Percentiles rank a stretch among this genome's conserved stretches.
Evolutionary conservation across 1,140 invertebrate species (phyloP).

Genomic region (Vanessa tameamea): DNA sequence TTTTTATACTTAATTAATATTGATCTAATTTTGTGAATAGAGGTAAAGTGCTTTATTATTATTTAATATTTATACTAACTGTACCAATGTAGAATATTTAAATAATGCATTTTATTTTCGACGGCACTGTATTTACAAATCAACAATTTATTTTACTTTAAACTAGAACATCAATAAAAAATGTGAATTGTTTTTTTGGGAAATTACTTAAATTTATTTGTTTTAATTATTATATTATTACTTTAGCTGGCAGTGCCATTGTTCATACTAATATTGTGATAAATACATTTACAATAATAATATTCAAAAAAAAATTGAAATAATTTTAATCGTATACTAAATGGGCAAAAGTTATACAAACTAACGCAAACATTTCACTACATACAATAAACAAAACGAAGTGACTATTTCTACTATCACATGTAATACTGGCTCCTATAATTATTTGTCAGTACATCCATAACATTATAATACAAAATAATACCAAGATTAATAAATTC

Average conservation of each 20-base stretch:
- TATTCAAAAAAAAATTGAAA: constrained; percentile 21
- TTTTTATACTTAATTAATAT: neutral
- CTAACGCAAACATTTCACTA: constrained; percentile 18
- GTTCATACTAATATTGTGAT: constrained; percentile 28
- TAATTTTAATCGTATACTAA: constrained; percentile 31
- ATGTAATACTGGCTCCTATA: constrained; percentile 69
- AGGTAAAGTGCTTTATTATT: neutral
- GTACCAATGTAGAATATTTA: neutral
- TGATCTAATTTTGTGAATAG: neutral
- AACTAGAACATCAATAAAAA: neutral
- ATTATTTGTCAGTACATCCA: constrained; percentile 51
- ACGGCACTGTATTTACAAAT: constrained; percentile 11
- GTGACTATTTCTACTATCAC: constrained; percentile 74
- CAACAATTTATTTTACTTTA: constrained; percentile 1
- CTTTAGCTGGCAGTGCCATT: constrained; percentile 53
- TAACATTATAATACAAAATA: constrained; percentile 59
- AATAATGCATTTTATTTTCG: neutral
- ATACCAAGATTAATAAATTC: constrained; percentile 49
- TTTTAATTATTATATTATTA: constrained; percentile 33
- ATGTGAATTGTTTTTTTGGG: neutral
- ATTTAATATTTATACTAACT: neutral
- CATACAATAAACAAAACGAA: constrained; percentile 33
- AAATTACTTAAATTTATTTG: constrained; percentile 8
- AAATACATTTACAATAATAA: constrained; percentile 21
- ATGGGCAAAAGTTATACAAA: constrained; percentile 24